phyloP scores from a whole-genome alignment of 2,888 invertebrate genomes.

The Lasioglossum vierecki region DNA sequence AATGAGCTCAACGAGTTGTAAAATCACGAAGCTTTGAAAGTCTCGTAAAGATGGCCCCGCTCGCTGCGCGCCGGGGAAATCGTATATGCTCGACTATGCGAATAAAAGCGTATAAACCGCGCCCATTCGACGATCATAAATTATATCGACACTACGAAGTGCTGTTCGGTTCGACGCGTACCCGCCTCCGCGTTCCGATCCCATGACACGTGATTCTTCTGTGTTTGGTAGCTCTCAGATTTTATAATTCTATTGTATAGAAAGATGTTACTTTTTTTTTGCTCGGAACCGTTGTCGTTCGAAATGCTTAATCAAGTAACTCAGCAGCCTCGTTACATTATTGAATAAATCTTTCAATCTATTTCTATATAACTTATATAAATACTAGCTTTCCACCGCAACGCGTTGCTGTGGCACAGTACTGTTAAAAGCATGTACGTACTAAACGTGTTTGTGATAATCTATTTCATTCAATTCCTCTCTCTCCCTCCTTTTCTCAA shows the following conservation, averaged over 20 bases:
- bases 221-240: neutral
- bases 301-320: neutral
- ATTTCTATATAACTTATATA: neutral
- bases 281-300: neutral
- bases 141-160: slow-evolving; percentile 20
- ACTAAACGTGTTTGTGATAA: no score
- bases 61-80: slow-evolving; percentile 31
- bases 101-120: slow-evolving; percentile 46
- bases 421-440: no score
- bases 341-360: neutral
- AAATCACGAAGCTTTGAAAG: slow-evolving; percentile 76
- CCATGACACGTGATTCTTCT: neutral
- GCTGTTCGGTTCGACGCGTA: neutral
- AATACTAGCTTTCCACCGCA: no score
- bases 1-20: slow-evolving; percentile 77
- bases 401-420: no score
- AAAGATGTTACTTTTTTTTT: neutral
- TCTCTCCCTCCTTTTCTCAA: no score
- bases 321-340: no score
- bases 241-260: neutral
- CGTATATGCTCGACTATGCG: slow-evolving; percentile 49
- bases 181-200: neutral
- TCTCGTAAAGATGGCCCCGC: slow-evolving; percentile 72
- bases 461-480: no score
- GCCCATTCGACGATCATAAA: slow-evolving; percentile 33